These are phyloP conservation scores for Forbesichthys papilliferus DNA, from an alignment of 2,113 vertebrate genomes.

Conservation along the genomic window DNA sequence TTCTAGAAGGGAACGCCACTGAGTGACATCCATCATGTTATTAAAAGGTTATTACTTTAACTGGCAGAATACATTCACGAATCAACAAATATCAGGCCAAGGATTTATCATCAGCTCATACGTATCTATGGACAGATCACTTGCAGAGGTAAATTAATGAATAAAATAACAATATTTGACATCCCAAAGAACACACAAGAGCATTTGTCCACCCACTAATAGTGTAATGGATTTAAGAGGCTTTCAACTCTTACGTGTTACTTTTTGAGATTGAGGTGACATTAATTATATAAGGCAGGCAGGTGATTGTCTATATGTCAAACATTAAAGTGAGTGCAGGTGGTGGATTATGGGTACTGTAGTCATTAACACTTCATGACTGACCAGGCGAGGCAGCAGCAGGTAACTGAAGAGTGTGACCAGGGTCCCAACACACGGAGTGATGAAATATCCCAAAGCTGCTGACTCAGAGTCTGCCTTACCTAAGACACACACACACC, in stretches of 20 bases:
- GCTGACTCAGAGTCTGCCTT: conserved; percentile 68
- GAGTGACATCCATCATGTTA: background rate
- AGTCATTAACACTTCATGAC: conserved; percentile 19
- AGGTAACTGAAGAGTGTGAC: conserved; percentile 82
- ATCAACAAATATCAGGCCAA: background rate
- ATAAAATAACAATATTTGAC: no score
- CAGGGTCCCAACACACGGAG: conserved; percentile 83
- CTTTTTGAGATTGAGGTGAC: no score
- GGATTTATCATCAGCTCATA: background rate
- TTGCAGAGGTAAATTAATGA: no score
- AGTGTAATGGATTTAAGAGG: no score
- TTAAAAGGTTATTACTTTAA: background rate
- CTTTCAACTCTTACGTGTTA: no score
- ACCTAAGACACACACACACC: conserved; percentile 64
- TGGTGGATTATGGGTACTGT: conserved; percentile 19
- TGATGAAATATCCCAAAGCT: conserved; percentile 87
- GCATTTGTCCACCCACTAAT: no score
- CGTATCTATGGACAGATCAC: no score
- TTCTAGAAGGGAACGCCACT: background rate
- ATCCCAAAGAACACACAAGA: no score
- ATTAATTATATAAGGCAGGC: no score
- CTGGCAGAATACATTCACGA: background rate
- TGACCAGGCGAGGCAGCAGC: conserved; percentile 80
- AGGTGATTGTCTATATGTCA: no score
- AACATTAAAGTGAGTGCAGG: background rate